Evolutionary conservation across 1,140 invertebrate species (phyloP).

Genomic region (Drosophila bifasciata): DNA sequence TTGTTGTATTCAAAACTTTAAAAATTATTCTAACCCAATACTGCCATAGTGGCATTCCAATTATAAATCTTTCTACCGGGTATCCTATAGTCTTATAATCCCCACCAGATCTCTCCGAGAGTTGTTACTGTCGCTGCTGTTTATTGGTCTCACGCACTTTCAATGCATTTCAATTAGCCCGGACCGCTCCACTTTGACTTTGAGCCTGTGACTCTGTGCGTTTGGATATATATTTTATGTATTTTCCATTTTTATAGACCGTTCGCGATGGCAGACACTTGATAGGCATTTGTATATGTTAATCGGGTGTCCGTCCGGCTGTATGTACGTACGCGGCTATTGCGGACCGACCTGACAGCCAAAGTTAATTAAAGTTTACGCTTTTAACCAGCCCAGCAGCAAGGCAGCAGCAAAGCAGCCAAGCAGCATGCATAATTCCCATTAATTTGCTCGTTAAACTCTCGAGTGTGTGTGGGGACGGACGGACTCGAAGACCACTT

Average conservation of each 20-base stretch:
- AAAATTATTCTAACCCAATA: too few relatives aligned
- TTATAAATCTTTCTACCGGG: too few relatives aligned
- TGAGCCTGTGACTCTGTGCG: constrained; percentile 43
- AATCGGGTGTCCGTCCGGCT: constrained; percentile 46
- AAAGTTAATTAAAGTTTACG: constrained; percentile 76
- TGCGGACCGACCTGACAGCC: constrained; percentile 59
- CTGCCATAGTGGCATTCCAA: too few relatives aligned
- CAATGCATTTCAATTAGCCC: constrained; percentile 78
- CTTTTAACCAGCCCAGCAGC: constrained; percentile 20
- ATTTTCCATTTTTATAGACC: constrained; percentile 74
- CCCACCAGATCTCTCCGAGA: too few relatives aligned
- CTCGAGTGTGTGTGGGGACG: neutral
- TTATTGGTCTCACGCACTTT: constrained; percentile 73
- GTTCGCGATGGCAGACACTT: constrained; percentile 77
- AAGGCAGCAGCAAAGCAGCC: constrained; percentile 3
- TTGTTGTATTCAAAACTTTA: too few relatives aligned
- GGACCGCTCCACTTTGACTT: constrained; percentile 73
- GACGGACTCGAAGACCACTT: constrained; percentile 6
- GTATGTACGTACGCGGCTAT: too few relatives aligned
- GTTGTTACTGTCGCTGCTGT: constrained; percentile 37
- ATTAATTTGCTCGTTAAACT: constrained; percentile 71
- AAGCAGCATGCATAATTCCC: constrained; percentile 43
- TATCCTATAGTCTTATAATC: too few relatives aligned
- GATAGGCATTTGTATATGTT: constrained; percentile 78
- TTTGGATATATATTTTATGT: too few relatives aligned